Evolutionary conservation across 2,113 vertebrate genomes (phyloP).

Genomic region (Diglossa brunneiventris): DNA sequence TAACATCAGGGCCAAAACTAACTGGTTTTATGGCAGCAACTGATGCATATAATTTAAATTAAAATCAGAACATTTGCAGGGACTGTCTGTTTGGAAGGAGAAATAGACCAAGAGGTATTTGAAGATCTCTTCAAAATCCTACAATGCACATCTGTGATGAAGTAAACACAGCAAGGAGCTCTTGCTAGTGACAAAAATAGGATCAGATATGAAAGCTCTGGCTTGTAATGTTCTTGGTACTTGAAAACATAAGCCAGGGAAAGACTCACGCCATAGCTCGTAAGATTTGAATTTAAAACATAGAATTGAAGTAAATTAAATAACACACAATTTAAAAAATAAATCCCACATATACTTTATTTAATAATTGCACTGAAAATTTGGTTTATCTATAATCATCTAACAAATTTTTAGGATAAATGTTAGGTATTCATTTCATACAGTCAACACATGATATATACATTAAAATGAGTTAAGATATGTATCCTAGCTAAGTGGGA

Average conservation of each 20-base stretch:
- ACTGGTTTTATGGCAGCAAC: constrained; percentile 29
- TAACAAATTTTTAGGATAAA: not conserved
- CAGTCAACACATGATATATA: not conserved
- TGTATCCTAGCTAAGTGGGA: not conserved
- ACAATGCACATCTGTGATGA: not conserved
- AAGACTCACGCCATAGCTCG: not conserved
- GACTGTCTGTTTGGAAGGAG: constrained; percentile 3
- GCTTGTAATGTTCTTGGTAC: not conserved
- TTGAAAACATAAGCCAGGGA: not conserved
- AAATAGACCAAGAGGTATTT: constrained; percentile 15
- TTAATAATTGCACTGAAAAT: not conserved
- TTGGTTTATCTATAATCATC: not conserved
- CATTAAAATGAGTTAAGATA: not conserved
- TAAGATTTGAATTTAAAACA: not conserved
- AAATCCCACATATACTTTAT: not conserved
- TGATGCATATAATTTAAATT: constrained; percentile 12
- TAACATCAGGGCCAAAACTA: constrained; percentile 4
- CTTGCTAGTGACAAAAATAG: not conserved
- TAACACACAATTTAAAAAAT: not conserved
- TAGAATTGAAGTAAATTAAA: not conserved
- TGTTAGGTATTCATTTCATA: not conserved
- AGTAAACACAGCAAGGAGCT: constrained; percentile 13
- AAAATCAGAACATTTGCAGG: constrained; percentile 17
- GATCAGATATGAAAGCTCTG: not conserved
- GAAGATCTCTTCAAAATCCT: constrained; percentile 5